Evolutionary conservation across 2,797 vertebrate species (phyloP).

Genomic region (Sebastes trivittatus): DNA sequence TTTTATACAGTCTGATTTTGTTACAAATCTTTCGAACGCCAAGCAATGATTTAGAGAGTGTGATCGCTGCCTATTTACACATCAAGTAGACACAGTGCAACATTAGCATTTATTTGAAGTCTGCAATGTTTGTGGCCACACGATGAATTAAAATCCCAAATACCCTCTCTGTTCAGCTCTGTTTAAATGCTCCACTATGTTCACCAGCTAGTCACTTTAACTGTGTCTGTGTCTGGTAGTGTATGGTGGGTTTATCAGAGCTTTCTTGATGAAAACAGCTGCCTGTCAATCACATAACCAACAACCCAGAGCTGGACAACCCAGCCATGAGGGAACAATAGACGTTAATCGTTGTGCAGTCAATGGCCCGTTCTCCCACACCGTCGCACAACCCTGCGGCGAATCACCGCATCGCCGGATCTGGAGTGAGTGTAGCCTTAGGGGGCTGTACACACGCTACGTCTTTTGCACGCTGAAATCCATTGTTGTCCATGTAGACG

Average conservation of each 20-base stretch:
- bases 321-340: background rate
- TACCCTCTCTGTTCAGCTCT: background rate
- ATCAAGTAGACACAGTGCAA: background rate
- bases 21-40: background rate
- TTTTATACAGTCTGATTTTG: background rate
- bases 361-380: background rate
- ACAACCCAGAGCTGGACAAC: background rate
- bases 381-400: background rate
- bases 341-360: background rate
- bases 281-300: background rate
- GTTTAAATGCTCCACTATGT: background rate
- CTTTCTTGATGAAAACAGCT: background rate
- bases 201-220: background rate
- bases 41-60: background rate
- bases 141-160: background rate
- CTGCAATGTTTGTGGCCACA: background rate
- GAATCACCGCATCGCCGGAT: background rate
- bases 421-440: background rate
- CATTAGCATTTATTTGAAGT: background rate
- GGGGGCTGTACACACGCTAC: too few relatives aligned
- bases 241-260: background rate
- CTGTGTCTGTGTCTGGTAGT: background rate
- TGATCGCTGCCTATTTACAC: background rate
- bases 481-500: too few relatives aligned
- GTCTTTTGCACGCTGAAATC: too few relatives aligned